Conservation (phyloP, 2,888 invertebrate species). For the Rotaria magnacalcarata region DNA sequence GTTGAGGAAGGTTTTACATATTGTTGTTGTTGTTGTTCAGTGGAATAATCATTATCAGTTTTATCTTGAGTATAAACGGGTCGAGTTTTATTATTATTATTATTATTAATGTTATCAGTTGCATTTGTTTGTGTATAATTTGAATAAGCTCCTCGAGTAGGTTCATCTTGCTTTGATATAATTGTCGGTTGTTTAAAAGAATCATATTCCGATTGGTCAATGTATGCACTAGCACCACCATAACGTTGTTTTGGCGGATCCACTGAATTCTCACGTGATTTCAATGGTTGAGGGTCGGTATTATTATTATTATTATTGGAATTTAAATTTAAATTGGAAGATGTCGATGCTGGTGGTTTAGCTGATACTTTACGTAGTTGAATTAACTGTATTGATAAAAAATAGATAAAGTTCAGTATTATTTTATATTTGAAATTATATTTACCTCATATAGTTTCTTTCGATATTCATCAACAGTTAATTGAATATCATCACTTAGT, state of each 20-base stretch:
- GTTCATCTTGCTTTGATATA: background rate
- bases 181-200: background rate
- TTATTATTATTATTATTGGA: background rate
- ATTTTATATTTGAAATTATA: background rate
- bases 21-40: background rate
- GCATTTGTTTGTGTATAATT: background rate
- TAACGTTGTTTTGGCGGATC: background rate
- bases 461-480: constrained; percentile 68
- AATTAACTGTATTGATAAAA: background rate
- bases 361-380: constrained; percentile 29
- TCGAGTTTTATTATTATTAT: background rate
- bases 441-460: constrained; percentile 43
- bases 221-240: constrained; percentile 5
- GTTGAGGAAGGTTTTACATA: background rate
- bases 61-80: background rate
- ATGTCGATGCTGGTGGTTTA: background rate
- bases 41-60: background rate
- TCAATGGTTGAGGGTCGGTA: background rate
- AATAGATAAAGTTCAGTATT: background rate
- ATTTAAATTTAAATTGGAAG: background rate
- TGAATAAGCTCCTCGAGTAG: background rate
- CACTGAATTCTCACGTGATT: background rate
- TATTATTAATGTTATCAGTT: background rate
- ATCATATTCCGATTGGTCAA: background rate
- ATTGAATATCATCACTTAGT: constrained; percentile 79